A percentile compares a stretch with the other conserved stretches of the same genome.
Evolutionary conservation across 2,113 vertebrate species (phyloP).

Genomic region (Pituophis catenifer): DNA sequence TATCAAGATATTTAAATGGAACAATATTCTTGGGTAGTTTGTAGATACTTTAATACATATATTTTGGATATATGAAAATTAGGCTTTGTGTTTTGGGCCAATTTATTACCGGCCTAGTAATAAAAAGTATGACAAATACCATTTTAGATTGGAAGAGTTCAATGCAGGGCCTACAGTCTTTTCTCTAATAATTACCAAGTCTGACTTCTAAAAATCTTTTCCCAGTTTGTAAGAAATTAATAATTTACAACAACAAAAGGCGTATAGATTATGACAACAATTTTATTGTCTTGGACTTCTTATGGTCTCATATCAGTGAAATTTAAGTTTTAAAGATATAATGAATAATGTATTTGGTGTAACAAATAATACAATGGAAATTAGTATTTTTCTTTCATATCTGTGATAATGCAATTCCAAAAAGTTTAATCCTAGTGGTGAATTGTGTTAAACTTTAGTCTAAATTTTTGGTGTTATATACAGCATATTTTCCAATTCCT

Average conservation of each 20-base stretch:
- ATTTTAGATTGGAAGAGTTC: constrained; percentile 64
- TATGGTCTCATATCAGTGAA: background rate
- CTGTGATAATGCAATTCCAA: background rate
- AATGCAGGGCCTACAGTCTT: constrained; percentile 52
- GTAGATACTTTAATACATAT: constrained; percentile 48
- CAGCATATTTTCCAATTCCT: background rate
- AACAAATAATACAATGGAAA: background rate
- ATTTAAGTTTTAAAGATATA: background rate
- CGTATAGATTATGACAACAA: background rate
- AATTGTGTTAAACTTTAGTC: background rate
- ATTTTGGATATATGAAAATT: constrained; percentile 38
- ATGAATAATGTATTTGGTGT: background rate
- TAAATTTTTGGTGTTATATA: background rate
- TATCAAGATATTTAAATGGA: constrained; percentile 54
- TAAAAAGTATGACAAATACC: constrained; percentile 59
- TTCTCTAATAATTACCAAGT: constrained; percentile 36
- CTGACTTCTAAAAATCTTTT: constrained; percentile 31
- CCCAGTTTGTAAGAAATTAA: constrained; percentile 21
- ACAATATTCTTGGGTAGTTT: constrained; percentile 55
- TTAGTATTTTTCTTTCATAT: background rate
- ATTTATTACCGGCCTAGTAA: constrained; percentile 60
- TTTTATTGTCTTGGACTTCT: background rate
- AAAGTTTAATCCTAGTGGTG: background rate
- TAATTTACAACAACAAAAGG: background rate
- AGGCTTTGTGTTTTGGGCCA: constrained; percentile 56